Evolutionary conservation across 2,888 invertebrate genomes (phyloP).

Genomic region (Hydrotaea diabolus): DNA sequence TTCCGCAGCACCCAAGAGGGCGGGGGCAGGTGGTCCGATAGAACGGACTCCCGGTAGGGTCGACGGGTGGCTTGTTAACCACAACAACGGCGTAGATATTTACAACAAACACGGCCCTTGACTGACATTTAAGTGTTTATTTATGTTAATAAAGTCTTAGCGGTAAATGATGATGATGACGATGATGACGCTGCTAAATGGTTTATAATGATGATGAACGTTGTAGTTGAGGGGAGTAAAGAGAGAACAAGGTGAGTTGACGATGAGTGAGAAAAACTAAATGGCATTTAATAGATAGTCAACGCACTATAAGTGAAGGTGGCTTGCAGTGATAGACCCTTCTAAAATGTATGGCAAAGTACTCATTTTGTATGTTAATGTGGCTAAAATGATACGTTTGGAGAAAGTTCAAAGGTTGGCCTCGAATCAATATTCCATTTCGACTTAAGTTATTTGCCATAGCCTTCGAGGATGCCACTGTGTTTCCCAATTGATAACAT

Average conservation of each 20-base stretch:
- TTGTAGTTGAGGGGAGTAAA: background rate
- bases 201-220: background rate
- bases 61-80: background rate
- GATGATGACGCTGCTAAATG: constrained; percentile 6
- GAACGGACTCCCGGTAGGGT: too few relatives aligned
- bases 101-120: background rate
- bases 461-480: background rate
- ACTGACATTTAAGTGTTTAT: constrained; percentile 44
- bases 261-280: constrained; percentile 17
- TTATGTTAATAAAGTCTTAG: constrained; percentile 31
- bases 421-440: constrained; percentile 6
- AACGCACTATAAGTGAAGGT: background rate
- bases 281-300: background rate
- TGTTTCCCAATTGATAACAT: constrained; percentile 6
- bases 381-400: background rate
- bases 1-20: background rate
- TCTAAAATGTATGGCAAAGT: background rate
- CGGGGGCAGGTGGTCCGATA: background rate
- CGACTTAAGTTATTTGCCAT: background rate
- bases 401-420: background rate
- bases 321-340: background rate
- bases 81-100: background rate
- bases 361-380: constrained; percentile 4
- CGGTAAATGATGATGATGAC: constrained; percentile 13
- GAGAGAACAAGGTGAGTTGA: background rate